A percentile compares a stretch with the other conserved stretches of the same genome.
Conservation (phyloP, 2,797 vertebrate genomes). For the Tachyglossus aculeatus region DNA sequence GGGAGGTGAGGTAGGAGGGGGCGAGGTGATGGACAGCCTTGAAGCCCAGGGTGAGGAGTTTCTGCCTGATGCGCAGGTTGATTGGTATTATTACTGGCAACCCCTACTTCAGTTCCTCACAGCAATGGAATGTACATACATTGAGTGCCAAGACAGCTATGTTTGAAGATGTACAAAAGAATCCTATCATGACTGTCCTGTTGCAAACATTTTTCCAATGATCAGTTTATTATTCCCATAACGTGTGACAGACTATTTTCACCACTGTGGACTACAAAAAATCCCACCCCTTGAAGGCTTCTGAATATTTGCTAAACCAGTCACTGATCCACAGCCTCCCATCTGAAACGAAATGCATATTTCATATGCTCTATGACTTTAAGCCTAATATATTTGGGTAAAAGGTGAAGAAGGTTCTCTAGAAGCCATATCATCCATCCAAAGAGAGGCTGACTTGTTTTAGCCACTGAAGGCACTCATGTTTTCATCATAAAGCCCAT, state of each 20-base stretch:
- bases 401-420: too few relatives aligned
- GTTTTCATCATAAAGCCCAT: accelerated
- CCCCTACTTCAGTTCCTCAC: neutral
- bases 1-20: too few relatives aligned
- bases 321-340: neutral
- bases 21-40: too few relatives aligned
- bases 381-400: too few relatives aligned
- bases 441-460: too few relatives aligned
- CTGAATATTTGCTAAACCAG: neutral
- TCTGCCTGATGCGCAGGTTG: too few relatives aligned
- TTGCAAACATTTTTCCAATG: neutral
- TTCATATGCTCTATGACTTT: neutral
- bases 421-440: neutral
- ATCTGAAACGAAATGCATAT: neutral
- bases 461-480: too few relatives aligned
- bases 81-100: too few relatives aligned
- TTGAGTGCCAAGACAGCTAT: neutral
- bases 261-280: conserved; percentile 4
- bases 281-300: neutral
- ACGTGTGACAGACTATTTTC: neutral
- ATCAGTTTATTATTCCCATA: conserved; percentile 33
- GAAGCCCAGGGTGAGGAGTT: too few relatives aligned
- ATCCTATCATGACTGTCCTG: conserved; percentile 20
- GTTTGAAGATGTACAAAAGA: neutral
- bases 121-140: neutral